A percentile compares a stretch with the other conserved stretches of the same genome.
These are phyloP conservation scores for Diabrotica undecimpunctata DNA, from an alignment of 1,140 invertebrate genomes.

Conservation along the genomic window DNA sequence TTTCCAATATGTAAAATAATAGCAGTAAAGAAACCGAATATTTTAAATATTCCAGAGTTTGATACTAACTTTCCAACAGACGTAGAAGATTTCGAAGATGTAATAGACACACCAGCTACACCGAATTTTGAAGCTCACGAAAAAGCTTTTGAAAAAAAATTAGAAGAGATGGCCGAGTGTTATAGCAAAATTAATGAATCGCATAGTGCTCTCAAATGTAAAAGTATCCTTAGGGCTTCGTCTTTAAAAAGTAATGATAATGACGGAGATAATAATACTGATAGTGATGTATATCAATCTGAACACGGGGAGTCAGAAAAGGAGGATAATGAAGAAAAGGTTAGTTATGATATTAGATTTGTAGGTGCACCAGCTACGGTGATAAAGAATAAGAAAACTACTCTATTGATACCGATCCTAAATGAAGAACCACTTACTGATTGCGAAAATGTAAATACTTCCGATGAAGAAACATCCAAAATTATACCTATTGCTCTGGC, in stretches of 20 bases:
- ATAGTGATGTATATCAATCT: slow-evolving; percentile 20
- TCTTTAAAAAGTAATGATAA: background rate
- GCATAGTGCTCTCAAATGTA: background rate
- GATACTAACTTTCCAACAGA: slow-evolving; percentile 31
- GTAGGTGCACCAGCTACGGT: background rate
- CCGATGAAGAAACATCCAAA: slow-evolving; percentile 15
- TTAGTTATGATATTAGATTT: slow-evolving; percentile 23
- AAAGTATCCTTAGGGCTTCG: background rate
- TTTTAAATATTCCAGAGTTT: slow-evolving; percentile 28
- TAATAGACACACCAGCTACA: slow-evolving; percentile 12
- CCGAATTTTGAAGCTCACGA: slow-evolving; percentile 17
- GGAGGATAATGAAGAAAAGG: background rate
- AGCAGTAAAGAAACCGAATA: slow-evolving; percentile 19
- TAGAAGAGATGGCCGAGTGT: slow-evolving; percentile 25
- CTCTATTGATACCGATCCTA: slow-evolving; percentile 9
- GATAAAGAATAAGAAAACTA: background rate
- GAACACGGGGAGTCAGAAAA: background rate
- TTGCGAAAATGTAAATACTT: slow-evolving; percentile 40
- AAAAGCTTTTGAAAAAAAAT: slow-evolving; percentile 21
- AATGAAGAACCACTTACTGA: slow-evolving; percentile 37
- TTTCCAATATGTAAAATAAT: slow-evolving; percentile 30
- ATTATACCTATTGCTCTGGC: slow-evolving; percentile 21
- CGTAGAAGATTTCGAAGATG: slow-evolving; percentile 31
- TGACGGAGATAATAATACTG: slow-evolving; percentile 16
- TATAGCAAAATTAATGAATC: slow-evolving; percentile 24